A percentile compares a stretch with the other conserved stretches of the same genome.
Conservation (phyloP, 2,888 invertebrate species). For the Emesis furor region DNA sequence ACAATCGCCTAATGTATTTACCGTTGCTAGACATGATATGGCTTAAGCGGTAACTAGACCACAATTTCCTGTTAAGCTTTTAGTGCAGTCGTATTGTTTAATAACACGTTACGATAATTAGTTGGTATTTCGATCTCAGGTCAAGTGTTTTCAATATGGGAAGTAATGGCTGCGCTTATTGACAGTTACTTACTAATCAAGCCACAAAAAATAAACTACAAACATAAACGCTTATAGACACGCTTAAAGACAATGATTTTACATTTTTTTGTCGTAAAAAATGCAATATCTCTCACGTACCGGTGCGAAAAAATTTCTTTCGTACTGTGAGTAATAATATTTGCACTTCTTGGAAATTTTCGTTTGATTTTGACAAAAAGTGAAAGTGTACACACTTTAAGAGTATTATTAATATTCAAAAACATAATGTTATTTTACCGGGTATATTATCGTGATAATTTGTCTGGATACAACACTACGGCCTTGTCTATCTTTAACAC, state of each 20-base stretch:
- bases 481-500: no score
- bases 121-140: not conserved
- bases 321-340: not conserved
- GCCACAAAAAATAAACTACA: not conserved
- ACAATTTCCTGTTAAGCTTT: constrained; percentile 19
- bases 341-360: constrained; percentile 8
- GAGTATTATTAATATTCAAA: no score
- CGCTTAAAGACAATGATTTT: not conserved
- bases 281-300: not conserved
- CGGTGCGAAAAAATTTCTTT: constrained; percentile 10
- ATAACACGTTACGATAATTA: constrained; percentile 17
- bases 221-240: no score
- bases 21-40: constrained; percentile 16
- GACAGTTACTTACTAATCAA: not conserved
- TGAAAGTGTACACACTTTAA: not conserved
- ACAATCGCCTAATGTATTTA: constrained; percentile 11
- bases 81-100: constrained; percentile 14
- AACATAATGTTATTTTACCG: no score
- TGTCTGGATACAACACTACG: no score
- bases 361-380: not conserved
- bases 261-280: constrained; percentile 2
- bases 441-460: no score
- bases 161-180: not conserved
- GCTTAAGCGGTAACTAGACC: constrained; percentile 2
- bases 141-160: constrained; percentile 5